Evolutionary conservation across 1,140 invertebrate species (phyloP), one percentile per base, ranked within the genome.

Genomic region (Sinella curviseta): DNA sequence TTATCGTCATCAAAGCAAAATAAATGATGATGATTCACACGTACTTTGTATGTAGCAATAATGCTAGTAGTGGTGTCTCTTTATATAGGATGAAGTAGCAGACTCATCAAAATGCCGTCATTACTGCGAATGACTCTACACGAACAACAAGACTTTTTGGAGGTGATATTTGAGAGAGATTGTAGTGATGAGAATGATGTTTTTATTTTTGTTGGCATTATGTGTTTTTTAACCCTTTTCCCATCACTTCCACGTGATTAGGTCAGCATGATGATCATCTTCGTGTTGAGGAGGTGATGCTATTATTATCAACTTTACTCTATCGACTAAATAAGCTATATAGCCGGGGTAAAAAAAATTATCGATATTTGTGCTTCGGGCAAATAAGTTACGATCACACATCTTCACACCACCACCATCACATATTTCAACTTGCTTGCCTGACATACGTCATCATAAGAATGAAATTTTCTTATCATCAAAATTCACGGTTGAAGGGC

Each of bases 401-500:
- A n/a, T n/a, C n/a, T n/a, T n/a, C n/a, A n/a, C n/a, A n/a, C n/a
- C n/a, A n/a, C n/a, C n/a, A n/a, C 20, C 39, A 20, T 48, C 39
- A 48, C 39, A 48, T 48, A 48, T 12, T 12, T 20, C 8, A 48
- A 20, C 8, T 20, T 48, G 39, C 39, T 12, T 48, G 20, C 8
- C 20, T 12, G 39, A 8, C 8, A 20, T 20, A 48, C 39, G 39
- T 48, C 39, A 12, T 8, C 39, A 48, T 48, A 48, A 48, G 8
- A 48, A 48, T 48, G 20, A 48, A 12, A 20, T 48, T 20, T 8
- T 48, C 39, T 48, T 48, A 12, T 48, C 39, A 48, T 20, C 39
- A 12, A 48, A 48, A 48, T 48, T 48, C 39, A 82, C 76, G 81
- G 65, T 78, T 82, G 78, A 82, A 80, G 78, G 76, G 78, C 31